These are phyloP conservation scores for Perognathus longimembris DNA, from an alignment of 2,113 vertebrate species.

Conservation along the genomic window DNA sequence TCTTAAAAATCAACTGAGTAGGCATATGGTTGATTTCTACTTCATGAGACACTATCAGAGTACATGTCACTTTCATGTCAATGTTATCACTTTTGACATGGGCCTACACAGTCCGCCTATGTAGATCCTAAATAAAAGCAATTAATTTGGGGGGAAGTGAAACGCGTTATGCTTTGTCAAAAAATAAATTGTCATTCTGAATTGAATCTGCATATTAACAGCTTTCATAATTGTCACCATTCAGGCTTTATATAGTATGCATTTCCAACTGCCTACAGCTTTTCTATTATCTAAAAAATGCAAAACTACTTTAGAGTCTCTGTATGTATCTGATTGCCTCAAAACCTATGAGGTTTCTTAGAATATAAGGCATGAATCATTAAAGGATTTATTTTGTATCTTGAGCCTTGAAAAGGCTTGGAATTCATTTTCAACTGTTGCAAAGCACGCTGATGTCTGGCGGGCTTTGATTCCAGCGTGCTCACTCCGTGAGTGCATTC, in stretches of 20 bases:
- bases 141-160: slow-evolving; percentile 60
- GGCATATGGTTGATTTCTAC: neutral
- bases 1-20: neutral
- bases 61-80: neutral
- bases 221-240: slow-evolving; percentile 68
- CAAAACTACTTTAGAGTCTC: slow-evolving; percentile 66
- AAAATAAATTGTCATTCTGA: slow-evolving; percentile 67
- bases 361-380: slow-evolving; percentile 64
- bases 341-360: slow-evolving; percentile 71
- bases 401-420: slow-evolving; percentile 36
- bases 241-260: slow-evolving; percentile 67
- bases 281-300: slow-evolving; percentile 67
- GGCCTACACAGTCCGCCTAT: neutral
- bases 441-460: slow-evolving; percentile 38
- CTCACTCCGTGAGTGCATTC: neutral
- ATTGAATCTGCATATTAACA: slow-evolving; percentile 71
- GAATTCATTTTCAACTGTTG: slow-evolving; percentile 57
- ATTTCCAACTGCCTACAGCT: slow-evolving; percentile 70
- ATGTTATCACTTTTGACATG: neutral
- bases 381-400: slow-evolving; percentile 72
- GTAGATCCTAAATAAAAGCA: slow-evolving; percentile 9
- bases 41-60: neutral
- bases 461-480: slow-evolving; percentile 47
- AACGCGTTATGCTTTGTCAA: slow-evolving; percentile 51
- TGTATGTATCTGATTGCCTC: slow-evolving; percentile 69